Conservation (phyloP, 2,113 vertebrate species). For the Lampris incognitus region DNA sequence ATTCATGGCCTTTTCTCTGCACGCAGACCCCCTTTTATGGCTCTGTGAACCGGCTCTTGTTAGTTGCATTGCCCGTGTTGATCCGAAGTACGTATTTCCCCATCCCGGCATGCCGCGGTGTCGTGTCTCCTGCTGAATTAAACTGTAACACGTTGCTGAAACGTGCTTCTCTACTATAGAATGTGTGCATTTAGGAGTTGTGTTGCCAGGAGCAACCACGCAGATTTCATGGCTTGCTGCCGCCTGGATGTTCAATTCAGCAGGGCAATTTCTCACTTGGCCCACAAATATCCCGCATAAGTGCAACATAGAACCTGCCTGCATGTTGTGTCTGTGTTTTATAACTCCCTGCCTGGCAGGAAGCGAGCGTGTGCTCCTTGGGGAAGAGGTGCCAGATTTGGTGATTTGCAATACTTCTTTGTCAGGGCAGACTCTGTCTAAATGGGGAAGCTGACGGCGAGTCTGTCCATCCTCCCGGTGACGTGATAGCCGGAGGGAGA, state of each 20-base stretch:
- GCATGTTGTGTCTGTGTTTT: slow-evolving; percentile 54
- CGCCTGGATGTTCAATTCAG: slow-evolving; percentile 52
- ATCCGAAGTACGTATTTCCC: not conserved
- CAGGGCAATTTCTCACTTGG: slow-evolving; percentile 67
- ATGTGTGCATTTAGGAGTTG: slow-evolving; percentile 42
- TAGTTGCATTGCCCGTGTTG: not conserved
- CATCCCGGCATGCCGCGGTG: slow-evolving; percentile 2
- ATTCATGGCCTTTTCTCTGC: too few relatives aligned
- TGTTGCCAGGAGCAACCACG: slow-evolving; percentile 73
- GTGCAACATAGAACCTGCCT: slow-evolving; percentile 52
- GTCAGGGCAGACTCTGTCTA: not conserved
- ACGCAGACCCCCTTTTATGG: not conserved
- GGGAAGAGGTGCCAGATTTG: slow-evolving; percentile 12
- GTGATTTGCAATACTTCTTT: slow-evolving; percentile 1
- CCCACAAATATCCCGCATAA: slow-evolving; percentile 66
- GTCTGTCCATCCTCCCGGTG: not conserved
- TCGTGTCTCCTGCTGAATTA: slow-evolving; percentile 1
- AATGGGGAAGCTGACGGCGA: slow-evolving; percentile 7
- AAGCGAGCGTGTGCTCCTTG: slow-evolving; percentile 1
- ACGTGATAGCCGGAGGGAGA: not conserved
- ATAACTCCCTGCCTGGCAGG: slow-evolving; percentile 45
- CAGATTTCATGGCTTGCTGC: slow-evolving; percentile 61
- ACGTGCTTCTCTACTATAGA: slow-evolving; percentile 38
- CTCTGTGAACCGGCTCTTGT: slow-evolving; percentile 9
- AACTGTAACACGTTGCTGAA: slow-evolving; percentile 11